Base-by-base conservation (phyloP, 2,797 vertebrate genomes). In the Rhincodon typus region DNA sequence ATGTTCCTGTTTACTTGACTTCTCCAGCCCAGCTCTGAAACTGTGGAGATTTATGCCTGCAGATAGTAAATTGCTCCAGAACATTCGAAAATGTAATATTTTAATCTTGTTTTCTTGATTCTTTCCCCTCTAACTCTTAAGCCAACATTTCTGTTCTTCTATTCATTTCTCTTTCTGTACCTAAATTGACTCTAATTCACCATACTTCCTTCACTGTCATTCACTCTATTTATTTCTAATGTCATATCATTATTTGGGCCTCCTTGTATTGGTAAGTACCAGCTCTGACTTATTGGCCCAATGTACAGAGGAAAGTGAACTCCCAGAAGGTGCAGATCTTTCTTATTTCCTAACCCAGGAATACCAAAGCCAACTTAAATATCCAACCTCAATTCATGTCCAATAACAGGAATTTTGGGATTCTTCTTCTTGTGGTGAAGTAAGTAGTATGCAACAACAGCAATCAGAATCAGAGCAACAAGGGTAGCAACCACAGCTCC, bases 401-500 rank as follows among this genome's bases (percentile, higher is more conserved):
- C 97, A 62, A 96, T 94, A 88, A 96, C 95, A 7, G 96, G 95
- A 50, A 30, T 95, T 95, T 96, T 97, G 88, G 94, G 96, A 67
- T 95, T 96, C 82, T 96, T 97, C 95, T 96, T 97, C 96, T 96
- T 96, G 96, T 96, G 96, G n/a, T 95, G 97, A 74, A 97, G 91
- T 88, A 97, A 66, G 95, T 96, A 97, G 95, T 97, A 88, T 0
- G 95, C 95, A 72, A 96, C 95, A 0, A 97, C 96, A 0, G 96
- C 97, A 17, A 98, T 94, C 95, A 98, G 90, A 19, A 98, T 96
- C 70, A 98, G 67, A 0, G 96, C 96, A 70, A 98, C 95, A 57
- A 98, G 96, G 21, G 97, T 96, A 38, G 97, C 98, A 7, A 98
- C 97, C 91, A 98, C 95, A 2, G 97, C 97, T 23, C 97, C 97